These are phyloP conservation scores for Helogale parvula DNA, from an alignment of 2,113 vertebrate species.

Conservation along the genomic window DNA sequence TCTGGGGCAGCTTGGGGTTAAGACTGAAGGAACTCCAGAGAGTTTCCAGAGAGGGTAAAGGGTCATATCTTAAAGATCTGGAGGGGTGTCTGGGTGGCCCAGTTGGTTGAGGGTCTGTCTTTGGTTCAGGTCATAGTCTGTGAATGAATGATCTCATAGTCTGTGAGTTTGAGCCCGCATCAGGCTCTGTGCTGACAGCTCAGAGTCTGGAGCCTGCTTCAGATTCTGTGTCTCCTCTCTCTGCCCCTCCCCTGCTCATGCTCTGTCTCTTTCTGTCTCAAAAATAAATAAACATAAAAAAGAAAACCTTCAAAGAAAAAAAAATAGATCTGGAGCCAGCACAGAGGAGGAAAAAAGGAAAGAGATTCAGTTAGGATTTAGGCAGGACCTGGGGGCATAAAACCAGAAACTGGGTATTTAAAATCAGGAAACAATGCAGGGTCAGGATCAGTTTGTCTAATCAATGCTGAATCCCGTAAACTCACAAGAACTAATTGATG, in stretches of 20 bases:
- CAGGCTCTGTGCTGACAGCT: too few species aligned
- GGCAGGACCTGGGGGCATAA: not conserved
- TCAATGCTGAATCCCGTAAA: not conserved
- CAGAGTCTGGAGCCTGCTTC: too few species aligned
- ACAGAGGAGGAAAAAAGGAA: not conserved
- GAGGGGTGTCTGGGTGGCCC: too few species aligned
- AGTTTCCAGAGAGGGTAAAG: not conserved
- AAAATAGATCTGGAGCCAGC: not conserved
- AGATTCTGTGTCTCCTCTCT: too few species aligned
- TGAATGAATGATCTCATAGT: too few species aligned
- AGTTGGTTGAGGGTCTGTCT: too few species aligned
- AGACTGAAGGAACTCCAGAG: not conserved
- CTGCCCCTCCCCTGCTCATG: too few species aligned
- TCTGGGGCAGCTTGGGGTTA: not conserved
- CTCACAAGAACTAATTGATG: not conserved
- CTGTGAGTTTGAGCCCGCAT: too few species aligned
- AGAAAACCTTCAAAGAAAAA: too few species aligned
- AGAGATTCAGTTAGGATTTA: not conserved
- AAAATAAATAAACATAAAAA: too few species aligned
- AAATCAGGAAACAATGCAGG: not conserved
- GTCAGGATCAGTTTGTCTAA: not conserved
- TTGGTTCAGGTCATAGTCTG: too few species aligned
- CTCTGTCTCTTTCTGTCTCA: too few species aligned
- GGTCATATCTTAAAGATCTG: not conserved
- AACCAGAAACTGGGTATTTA: not conserved